Percentiles rank a stretch among this genome's conserved stretches.
Conservation (phyloP, 2,113 vertebrate species). For the Silurus meridionalis region DNA sequence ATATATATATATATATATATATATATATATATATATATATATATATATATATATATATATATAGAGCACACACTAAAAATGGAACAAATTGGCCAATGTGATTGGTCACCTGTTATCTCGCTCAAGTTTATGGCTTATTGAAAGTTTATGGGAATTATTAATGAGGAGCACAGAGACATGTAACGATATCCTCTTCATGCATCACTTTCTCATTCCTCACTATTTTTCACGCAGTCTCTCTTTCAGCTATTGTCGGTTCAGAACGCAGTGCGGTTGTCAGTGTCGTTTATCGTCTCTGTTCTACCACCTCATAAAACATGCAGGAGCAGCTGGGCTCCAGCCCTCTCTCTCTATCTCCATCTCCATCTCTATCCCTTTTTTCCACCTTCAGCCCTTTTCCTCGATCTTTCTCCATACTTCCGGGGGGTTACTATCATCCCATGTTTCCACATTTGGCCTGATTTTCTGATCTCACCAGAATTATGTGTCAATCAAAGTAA, state of each 20-base stretch:
- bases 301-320: slow-evolving; percentile 72
- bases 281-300: slow-evolving; percentile 67
- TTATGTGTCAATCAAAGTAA: slow-evolving; percentile 5
- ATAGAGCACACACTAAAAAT: background rate
- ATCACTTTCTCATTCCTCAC: background rate
- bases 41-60: background rate
- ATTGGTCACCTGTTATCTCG: slow-evolving; percentile 28
- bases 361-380: background rate
- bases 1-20: slow-evolving; percentile 3
- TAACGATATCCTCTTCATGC: slow-evolving; percentile 16
- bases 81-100: slow-evolving; percentile 13
- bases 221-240: slow-evolving; percentile 20
- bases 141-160: slow-evolving; percentile 38
- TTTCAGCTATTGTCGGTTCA: slow-evolving; percentile 37
- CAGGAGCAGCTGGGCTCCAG: slow-evolving; percentile 63
- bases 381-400: slow-evolving; percentile 38
- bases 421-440: slow-evolving; percentile 57
- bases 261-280: slow-evolving; percentile 65
- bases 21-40: background rate
- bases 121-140: slow-evolving; percentile 11
- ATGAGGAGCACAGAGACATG: slow-evolving; percentile 11
- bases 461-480: slow-evolving; percentile 10
- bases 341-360: slow-evolving; percentile 40
- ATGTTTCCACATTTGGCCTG: slow-evolving; percentile 23
- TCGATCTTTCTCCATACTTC: slow-evolving; percentile 11